Percentiles rank a stretch among this genome's conserved stretches.
Evolutionary conservation across 2,888 invertebrate species (phyloP).

Genomic region (Drosophila macrothrix): DNA sequence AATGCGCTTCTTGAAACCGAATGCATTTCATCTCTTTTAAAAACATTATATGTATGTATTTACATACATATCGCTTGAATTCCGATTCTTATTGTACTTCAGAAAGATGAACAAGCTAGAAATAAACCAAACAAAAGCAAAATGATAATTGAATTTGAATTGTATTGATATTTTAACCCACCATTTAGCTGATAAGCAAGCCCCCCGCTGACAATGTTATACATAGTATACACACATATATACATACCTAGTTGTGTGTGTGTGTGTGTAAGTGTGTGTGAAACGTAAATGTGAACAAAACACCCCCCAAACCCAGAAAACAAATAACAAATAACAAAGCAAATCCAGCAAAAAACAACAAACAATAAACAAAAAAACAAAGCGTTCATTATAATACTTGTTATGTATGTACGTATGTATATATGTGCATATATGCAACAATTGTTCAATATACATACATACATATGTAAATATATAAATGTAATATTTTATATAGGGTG

Average conservation of each 20-base stretch:
- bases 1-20: neutral
- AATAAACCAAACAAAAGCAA: neutral
- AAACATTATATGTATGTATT: neutral
- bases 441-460: slow-evolving; percentile 27
- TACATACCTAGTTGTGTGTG: neutral
- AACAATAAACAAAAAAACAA: slow-evolving; percentile 13
- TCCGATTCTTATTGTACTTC: slow-evolving; percentile 8
- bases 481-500: slow-evolving; percentile 36
- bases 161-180: slow-evolving; percentile 67
- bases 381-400: slow-evolving; percentile 33
- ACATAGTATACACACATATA: neutral
- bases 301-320: neutral
- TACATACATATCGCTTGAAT: slow-evolving; percentile 22
- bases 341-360: slow-evolving; percentile 1
- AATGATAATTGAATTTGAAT: slow-evolving; percentile 13
- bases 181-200: slow-evolving; percentile 69
- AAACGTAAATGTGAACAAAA: slow-evolving; percentile 9
- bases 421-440: slow-evolving; percentile 13
- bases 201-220: slow-evolving; percentile 35
- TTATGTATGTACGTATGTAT: slow-evolving; percentile 5
- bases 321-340: slow-evolving; percentile 13
- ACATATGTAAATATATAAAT: slow-evolving; percentile 28
- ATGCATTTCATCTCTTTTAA: slow-evolving; percentile 1
- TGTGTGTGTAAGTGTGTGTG: neutral
- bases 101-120: slow-evolving; percentile 1